Percentiles rank a stretch among this genome's conserved stretches.
Conservation (phyloP, 2,888 invertebrate genomes). For the Trypoxylon attenuatum region DNA sequence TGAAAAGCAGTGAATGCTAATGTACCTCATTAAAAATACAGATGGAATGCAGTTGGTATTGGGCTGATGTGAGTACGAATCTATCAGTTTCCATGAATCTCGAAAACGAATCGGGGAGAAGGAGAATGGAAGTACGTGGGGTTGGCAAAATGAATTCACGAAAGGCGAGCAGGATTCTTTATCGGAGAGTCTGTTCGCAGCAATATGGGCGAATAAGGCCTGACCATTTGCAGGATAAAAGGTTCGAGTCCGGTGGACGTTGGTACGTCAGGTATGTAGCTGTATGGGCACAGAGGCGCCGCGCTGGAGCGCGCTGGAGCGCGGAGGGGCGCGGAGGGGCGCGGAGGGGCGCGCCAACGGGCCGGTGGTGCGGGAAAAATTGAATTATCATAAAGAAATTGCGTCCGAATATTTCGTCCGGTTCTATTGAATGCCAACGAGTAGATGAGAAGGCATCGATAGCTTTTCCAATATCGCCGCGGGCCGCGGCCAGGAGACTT, state of each 20-base stretch:
- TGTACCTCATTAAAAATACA: too few relatives aligned
- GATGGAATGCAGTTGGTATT: too few relatives aligned
- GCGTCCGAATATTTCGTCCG: conserved; percentile 58
- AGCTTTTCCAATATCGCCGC: conserved; percentile 55
- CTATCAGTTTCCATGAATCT: conserved; percentile 47
- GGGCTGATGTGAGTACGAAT: conserved; percentile 2
- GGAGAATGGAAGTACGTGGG: background rate
- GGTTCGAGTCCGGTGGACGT: conserved; percentile 22
- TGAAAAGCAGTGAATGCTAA: too few relatives aligned
- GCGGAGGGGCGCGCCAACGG: conserved; percentile 6
- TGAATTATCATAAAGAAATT: conserved; percentile 70
- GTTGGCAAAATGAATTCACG: conserved; percentile 52
- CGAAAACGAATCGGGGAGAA: background rate
- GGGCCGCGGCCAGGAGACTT: conserved; percentile 26
- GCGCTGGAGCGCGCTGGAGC: background rate
- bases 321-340: conserved; percentile 20
- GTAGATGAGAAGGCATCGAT: conserved; percentile 56
- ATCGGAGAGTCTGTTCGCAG: conserved; percentile 34
- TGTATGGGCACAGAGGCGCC: conserved; percentile 8
- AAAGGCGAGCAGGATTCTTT: conserved; percentile 46
- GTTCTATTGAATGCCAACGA: conserved; percentile 59
- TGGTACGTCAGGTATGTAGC: conserved; percentile 46
- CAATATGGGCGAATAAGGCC: conserved; percentile 50
- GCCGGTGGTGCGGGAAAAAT: conserved; percentile 49
- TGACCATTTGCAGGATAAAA: conserved; percentile 55